A percentile compares a stretch with the other conserved stretches of the same genome.
Conservation (phyloP, 92 coral and sea anemone species). For the Heteractis magnifica region DNA sequence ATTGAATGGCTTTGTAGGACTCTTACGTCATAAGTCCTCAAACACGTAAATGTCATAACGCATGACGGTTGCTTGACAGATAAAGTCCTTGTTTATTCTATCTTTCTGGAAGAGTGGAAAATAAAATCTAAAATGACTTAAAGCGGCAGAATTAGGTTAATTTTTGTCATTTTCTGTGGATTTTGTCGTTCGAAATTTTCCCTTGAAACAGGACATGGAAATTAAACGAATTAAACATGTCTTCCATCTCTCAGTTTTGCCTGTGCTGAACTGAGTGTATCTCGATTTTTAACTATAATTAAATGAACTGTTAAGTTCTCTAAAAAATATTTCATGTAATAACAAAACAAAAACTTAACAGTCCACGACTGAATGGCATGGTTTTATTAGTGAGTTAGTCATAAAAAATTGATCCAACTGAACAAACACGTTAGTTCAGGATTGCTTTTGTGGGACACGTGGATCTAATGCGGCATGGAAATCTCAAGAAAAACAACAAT, state of each 20-base stretch:
- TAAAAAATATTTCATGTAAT: not conserved
- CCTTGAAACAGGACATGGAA: not conserved
- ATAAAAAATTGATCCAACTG: not conserved
- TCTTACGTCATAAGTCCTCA: conserved; percentile 1
- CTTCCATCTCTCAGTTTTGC: not conserved
- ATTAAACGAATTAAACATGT: not conserved
- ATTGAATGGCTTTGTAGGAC: not conserved
- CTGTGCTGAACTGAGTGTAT: not conserved
- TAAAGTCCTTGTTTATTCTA: not conserved
- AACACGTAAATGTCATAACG: conserved; percentile 9
- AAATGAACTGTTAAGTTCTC: not conserved
- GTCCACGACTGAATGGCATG: not conserved
- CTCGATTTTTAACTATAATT: not conserved
- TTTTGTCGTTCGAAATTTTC: not conserved
- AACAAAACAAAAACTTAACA: not conserved
- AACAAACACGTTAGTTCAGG: conserved; percentile 1
- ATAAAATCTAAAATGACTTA: not conserved
- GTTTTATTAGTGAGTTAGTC: not conserved
- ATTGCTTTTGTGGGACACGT: not conserved
- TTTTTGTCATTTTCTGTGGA: not conserved
- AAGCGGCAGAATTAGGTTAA: not conserved
- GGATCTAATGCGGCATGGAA: not conserved
- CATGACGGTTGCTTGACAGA: not conserved
- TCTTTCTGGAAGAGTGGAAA: conserved; percentile 2
- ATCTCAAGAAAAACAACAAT: not conserved